These are phyloP conservation scores for Drosophila hydei DNA, from an alignment of 1,140 invertebrate species.

Conservation along the genomic window DNA sequence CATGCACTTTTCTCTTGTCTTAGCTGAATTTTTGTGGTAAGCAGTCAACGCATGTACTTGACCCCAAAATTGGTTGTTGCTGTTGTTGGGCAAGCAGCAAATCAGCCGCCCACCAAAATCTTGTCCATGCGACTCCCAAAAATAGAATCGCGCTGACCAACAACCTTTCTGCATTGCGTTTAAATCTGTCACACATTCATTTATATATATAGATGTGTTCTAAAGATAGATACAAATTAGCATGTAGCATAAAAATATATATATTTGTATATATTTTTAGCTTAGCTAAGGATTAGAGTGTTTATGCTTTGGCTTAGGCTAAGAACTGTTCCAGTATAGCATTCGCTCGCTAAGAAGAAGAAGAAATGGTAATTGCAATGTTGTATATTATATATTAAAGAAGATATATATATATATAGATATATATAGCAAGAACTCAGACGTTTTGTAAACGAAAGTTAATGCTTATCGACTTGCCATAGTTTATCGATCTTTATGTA, in stretches of 20 bases:
- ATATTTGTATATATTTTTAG: slow-evolving; percentile 27
- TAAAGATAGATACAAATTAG: slow-evolving; percentile 45
- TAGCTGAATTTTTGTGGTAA: slow-evolving; percentile 25
- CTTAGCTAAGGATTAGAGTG: not conserved
- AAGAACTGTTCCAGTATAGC: too few relatives aligned
- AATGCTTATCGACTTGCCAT: too few relatives aligned
- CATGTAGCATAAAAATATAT: slow-evolving; percentile 28
- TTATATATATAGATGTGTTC: not conserved
- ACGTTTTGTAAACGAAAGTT: too few relatives aligned
- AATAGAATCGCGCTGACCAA: slow-evolving; percentile 25
- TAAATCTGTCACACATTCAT: slow-evolving; percentile 44
- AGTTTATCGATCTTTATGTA: too few relatives aligned
- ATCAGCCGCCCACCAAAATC: not conserved
- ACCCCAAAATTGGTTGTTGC: slow-evolving; percentile 38
- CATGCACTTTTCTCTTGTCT: slow-evolving; percentile 10
- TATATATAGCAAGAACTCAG: too few relatives aligned
- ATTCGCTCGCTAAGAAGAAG: too few relatives aligned
- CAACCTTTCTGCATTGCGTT: slow-evolving; percentile 31
- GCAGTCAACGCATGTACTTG: slow-evolving; percentile 45
- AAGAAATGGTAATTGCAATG: too few relatives aligned
- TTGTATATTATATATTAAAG: too few relatives aligned
- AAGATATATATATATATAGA: too few relatives aligned
- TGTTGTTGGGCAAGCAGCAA: slow-evolving; percentile 10
- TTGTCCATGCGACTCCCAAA: slow-evolving; percentile 44
- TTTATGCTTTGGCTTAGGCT: not conserved